Base-by-base conservation (phyloP, 35 echinoderm and acorn worm species). In the Ptychodera flava region DNA sequence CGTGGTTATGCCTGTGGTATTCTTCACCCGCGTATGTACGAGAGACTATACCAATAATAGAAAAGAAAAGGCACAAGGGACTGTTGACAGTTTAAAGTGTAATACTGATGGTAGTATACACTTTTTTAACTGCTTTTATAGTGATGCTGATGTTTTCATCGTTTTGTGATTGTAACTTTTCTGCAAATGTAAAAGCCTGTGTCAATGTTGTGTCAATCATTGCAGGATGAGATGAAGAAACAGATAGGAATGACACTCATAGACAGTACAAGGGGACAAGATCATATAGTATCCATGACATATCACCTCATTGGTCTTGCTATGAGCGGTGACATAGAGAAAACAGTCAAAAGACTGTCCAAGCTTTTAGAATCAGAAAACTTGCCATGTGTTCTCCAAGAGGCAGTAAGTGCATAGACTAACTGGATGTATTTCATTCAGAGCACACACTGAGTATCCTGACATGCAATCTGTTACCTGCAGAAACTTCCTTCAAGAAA, bases 231-330 rank as follows among this genome's bases (percentile, higher is more conserved):
- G 32, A 37, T 31, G 1, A 86, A 88, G 91, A 36, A 91, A 77
- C 35, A 64, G 45, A 64, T 97, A 15, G 95, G 92, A 28, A 91
- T 93, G 95, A 97, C 95, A 16, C 34, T 97, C 38, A 91, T 91
- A 28, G 95, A 97, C 91, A 82, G 91, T 22, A 97, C 89, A 16
- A 84, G 95, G 33, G 84, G 82, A 79, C 79, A 76, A 31, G 80
- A 82, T 29, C 79, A 85, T 53, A 80, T 88, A 35, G 86, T 93
- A 15, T 52, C 89, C 28, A 88, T 86, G 36, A 97, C 91, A 83
- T 97, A 97, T 52, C 89, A 97, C 78, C 79, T 87, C 38, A 78
- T 97, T 38, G 95, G 92, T 35, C 88, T 87, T 87, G 84, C 78
- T 35, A 97, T 97, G 95, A 1, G 80, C 14, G 92, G 89, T 1